Conservation (phyloP, 2,888 invertebrate genomes). For the Erebia aethiops region DNA sequence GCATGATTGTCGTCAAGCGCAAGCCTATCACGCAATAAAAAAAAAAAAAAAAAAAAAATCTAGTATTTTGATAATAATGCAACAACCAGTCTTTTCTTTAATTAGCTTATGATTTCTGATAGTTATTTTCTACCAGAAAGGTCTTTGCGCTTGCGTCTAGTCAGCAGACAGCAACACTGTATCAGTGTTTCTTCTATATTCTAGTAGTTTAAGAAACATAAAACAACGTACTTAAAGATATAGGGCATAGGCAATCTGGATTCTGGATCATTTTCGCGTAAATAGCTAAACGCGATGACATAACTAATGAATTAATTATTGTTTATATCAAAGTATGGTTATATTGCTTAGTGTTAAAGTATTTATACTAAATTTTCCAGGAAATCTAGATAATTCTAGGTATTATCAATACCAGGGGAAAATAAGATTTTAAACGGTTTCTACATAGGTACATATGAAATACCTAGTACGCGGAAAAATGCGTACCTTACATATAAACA, state of each 20-base stretch:
- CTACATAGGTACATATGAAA: background rate
- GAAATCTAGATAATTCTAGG: too few species aligned
- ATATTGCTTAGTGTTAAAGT: too few species aligned
- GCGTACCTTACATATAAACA: slow-evolving; percentile 8
- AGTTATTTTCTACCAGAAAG: background rate
- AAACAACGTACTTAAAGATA: background rate
- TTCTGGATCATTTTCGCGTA: background rate
- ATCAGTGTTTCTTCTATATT: background rate
- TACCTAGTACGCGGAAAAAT: slow-evolving; percentile 1
- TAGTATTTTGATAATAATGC: background rate
- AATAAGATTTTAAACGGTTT: background rate
- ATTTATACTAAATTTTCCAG: too few species aligned
- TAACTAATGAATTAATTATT: background rate
- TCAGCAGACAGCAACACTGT: slow-evolving; percentile 3
- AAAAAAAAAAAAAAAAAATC: too few species aligned
- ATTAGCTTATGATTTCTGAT: too few species aligned
- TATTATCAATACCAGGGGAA: too few species aligned
- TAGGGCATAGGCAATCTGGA: background rate
- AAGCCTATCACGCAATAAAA: too few species aligned
- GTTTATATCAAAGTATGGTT: too few species aligned
- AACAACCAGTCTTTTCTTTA: too few species aligned
- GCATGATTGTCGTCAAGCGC: too few species aligned
- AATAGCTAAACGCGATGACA: background rate
- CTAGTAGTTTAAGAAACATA: background rate
- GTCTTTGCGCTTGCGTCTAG: background rate